Conservation (phyloP, 1,140 invertebrate species). For the Drosophila sp. region DNA sequence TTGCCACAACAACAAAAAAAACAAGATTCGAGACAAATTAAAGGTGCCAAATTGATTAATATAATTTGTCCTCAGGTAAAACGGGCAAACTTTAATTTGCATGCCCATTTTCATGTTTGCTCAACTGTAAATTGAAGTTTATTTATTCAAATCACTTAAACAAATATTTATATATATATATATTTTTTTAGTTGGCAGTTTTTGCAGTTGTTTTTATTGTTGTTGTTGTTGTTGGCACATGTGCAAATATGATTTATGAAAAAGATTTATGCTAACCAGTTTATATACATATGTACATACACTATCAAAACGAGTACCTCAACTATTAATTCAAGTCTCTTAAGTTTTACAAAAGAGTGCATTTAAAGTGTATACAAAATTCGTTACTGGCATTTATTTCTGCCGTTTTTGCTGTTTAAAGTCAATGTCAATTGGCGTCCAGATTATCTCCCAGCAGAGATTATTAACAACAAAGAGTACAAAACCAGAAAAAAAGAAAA, state of each 20-base stretch:
- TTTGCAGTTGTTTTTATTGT: background rate
- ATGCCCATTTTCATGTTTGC: constrained; percentile 24
- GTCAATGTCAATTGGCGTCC: constrained; percentile 50
- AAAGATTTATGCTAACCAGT: constrained; percentile 37
- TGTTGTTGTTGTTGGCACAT: constrained; percentile 5
- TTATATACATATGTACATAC: constrained; percentile 12
- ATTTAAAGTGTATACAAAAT: background rate
- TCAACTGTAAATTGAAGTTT: constrained; percentile 41
- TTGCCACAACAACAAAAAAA: background rate
- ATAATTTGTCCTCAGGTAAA: constrained; percentile 15
- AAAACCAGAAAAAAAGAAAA: background rate
- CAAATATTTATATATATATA: constrained; percentile 26
- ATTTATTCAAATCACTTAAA: constrained; percentile 35
- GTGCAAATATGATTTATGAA: constrained; percentile 23
- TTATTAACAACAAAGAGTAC: background rate
- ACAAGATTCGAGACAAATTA: constrained; percentile 41
- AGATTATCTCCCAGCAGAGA: background rate
- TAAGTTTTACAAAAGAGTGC: no score
- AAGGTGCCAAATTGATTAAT: constrained; percentile 71
- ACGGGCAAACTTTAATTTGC: constrained; percentile 39
- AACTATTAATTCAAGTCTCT: background rate
- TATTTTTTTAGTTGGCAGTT: background rate
- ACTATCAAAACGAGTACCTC: background rate
- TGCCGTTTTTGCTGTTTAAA: constrained; percentile 9
- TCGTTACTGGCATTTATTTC: background rate